Base-by-base conservation (phyloP, 2,888 invertebrate species). In the Coelogynopora nodosa region DNA sequence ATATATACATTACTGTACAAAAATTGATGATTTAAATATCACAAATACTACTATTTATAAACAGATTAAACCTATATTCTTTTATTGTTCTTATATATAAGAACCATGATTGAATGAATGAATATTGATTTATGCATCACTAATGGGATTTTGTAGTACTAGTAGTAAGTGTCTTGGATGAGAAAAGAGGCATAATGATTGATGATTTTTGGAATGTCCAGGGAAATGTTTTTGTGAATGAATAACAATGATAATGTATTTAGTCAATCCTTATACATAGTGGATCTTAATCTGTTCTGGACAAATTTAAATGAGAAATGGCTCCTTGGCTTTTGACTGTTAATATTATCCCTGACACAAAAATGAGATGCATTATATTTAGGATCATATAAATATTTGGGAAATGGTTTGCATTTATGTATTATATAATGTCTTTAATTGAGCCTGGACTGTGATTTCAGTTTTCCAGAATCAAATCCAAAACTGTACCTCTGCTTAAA, bases 221-320 rank as follows among this genome's bases (percentile, higher is more conserved):
- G 74, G n/a, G n/a, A n/a, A 49, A 49, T 49, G 49, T 49, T 18
- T 49, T 49, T 5, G 49, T 49, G 49, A 49, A 49, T 49, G 18
- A 49, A 49, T 74, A 74, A 74, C 74, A 74, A 74, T 74, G 23
- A 74, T 74, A 74, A 26, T 74, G 74, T 26, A 74, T 74, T 74
- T 74, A n/a, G 27, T 23, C 74, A 26, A 74, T 74, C 74, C 74
- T 74, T 23, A 74, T 26, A 2, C 74, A 74, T 74, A 23, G 74
- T 74, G 74, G 74, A 74, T 74, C 74, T 74, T 74, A 74, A 74
- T 23, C 74, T 13, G 27, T 74, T 74, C 27, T 74, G 5, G 74
- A 23, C 74, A 23, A 13, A 13, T 74, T 74, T 74, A 2, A 74
- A 13, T 26, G 27, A 74, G 74, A 26, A 74, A 74, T 74, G 5